A percentile compares a stretch with the other conserved stretches of the same genome.
These are phyloP conservation scores for Philypnodon macrostomus DNA, from an alignment of 2,797 vertebrate species.

Conservation along the genomic window DNA sequence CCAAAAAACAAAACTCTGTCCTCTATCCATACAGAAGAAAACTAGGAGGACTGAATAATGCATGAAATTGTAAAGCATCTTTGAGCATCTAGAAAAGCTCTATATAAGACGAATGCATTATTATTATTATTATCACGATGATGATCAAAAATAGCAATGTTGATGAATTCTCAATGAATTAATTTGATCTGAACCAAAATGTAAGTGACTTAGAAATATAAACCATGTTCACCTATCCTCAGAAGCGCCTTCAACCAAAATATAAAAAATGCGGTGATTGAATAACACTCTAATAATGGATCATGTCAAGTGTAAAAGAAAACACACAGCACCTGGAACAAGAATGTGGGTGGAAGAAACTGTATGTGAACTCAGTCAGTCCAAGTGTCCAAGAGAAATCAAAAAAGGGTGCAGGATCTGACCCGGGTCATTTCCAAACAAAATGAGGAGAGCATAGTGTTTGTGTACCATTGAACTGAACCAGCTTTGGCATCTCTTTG, in stretches of 20 bases:
- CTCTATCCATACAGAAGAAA: slow-evolving; percentile 1
- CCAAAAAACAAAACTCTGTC: slow-evolving; percentile 24
- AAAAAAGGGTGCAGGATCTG: too few relatives aligned
- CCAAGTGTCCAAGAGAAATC: slow-evolving; percentile 11
- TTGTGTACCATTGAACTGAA: slow-evolving; percentile 7
- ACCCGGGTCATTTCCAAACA: neutral
- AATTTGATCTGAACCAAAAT: too few relatives aligned
- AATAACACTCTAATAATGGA: slow-evolving; percentile 40
- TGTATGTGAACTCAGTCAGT: slow-evolving; percentile 21
- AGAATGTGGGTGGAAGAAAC: slow-evolving; percentile 49
- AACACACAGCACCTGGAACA: slow-evolving; percentile 68
- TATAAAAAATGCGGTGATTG: slow-evolving; percentile 28
- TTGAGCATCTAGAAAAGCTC: too few relatives aligned
- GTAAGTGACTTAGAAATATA: too few relatives aligned
- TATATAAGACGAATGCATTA: too few relatives aligned
- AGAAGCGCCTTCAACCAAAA: slow-evolving; percentile 9
- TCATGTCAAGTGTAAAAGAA: slow-evolving; percentile 56
- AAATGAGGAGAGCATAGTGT: neutral
- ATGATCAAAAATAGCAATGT: too few relatives aligned
- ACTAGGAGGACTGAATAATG: too few relatives aligned
- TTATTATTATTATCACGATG: too few relatives aligned
- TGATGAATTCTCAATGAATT: too few relatives aligned
- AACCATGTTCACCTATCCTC: neutral
- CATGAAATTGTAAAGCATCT: too few relatives aligned
- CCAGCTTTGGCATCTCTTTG: slow-evolving; percentile 18